phyloP scores from a whole-genome alignment of 1,140 invertebrate genomes.

The Megathymus violae region DNA sequence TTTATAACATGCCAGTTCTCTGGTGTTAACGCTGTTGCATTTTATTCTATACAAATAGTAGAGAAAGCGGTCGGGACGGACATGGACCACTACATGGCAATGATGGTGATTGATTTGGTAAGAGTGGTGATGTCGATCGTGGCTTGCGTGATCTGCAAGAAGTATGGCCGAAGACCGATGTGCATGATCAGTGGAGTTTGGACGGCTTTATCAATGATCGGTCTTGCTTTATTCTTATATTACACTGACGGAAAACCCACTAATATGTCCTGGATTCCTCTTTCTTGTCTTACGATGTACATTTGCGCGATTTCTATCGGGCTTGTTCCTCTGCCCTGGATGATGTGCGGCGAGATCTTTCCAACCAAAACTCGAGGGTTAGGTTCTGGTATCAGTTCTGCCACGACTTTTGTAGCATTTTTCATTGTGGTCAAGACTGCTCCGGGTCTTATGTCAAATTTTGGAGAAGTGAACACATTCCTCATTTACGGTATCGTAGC shows the following conservation, averaged over 20 bases:
- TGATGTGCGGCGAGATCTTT: slow-evolving; percentile 87
- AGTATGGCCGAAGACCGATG: slow-evolving; percentile 84
- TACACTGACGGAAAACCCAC: slow-evolving; percentile 53
- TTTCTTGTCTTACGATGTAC: slow-evolving; percentile 84
- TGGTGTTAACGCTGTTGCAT: slow-evolving; percentile 88
- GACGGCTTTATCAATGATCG: slow-evolving; percentile 82
- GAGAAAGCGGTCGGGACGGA: slow-evolving; percentile 82
- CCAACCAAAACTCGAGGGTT: slow-evolving; percentile 83
- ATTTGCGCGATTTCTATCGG: slow-evolving; percentile 85
- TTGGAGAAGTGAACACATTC: slow-evolving; percentile 87
- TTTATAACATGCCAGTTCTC: slow-evolving; percentile 86
- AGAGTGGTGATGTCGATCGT: slow-evolving; percentile 86
- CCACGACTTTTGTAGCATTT: slow-evolving; percentile 86
- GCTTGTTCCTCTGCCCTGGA: slow-evolving; percentile 88
- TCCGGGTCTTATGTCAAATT: slow-evolving; percentile 84
- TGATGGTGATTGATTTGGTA: slow-evolving; percentile 88
- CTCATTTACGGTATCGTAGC: slow-evolving; percentile 87
- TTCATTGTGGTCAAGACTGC: slow-evolving; percentile 90
- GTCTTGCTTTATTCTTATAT: slow-evolving; percentile 76
- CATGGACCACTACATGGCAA: slow-evolving; percentile 85
- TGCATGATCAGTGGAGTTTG: slow-evolving; percentile 85
- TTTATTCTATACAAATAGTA: slow-evolving; percentile 88
- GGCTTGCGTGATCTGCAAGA: slow-evolving; percentile 85
- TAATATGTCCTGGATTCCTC: slow-evolving; percentile 79
- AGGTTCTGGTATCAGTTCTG: slow-evolving; percentile 86